Conservation (phyloP, 2,113 vertebrate species). For the Todiramphus saurophagus region DNA sequence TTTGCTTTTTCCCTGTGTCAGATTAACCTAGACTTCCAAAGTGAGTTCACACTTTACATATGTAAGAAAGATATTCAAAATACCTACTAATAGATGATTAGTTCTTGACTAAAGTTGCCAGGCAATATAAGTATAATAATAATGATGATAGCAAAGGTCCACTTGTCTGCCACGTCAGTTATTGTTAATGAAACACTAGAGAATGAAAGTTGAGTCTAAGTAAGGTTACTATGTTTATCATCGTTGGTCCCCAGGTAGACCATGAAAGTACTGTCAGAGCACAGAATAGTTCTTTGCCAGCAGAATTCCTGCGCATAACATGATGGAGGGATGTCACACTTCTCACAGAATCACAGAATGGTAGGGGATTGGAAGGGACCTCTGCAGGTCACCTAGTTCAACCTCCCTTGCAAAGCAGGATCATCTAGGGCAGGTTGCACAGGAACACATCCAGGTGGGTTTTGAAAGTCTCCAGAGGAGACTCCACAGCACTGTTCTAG, state of each 20-base stretch:
- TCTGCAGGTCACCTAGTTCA: too few species aligned
- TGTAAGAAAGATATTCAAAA: background rate
- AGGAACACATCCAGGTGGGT: too few species aligned
- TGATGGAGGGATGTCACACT: fast-evolving
- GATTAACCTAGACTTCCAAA: background rate
- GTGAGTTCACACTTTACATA: background rate
- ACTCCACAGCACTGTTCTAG: too few species aligned
- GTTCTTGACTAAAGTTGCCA: background rate
- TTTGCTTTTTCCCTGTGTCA: background rate
- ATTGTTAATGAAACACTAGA: background rate
- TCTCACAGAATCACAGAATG: too few species aligned
- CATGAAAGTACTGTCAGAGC: background rate
- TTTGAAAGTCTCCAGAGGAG: too few species aligned
- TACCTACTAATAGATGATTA: background rate
- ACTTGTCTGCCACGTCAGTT: background rate
- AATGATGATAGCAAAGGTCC: background rate
- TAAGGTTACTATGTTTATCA: background rate
- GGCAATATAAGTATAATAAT: background rate
- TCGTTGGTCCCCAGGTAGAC: background rate
- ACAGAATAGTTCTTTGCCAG: background rate
- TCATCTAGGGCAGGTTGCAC: too few species aligned
- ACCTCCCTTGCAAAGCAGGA: too few species aligned
- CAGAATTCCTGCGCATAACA: background rate
- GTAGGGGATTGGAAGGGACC: too few species aligned
- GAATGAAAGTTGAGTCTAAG: background rate